Evolutionary conservation across 2,888 invertebrate species (phyloP), one percentile per base, ranked within the genome.

Genomic region (Axea sp.): DNA sequence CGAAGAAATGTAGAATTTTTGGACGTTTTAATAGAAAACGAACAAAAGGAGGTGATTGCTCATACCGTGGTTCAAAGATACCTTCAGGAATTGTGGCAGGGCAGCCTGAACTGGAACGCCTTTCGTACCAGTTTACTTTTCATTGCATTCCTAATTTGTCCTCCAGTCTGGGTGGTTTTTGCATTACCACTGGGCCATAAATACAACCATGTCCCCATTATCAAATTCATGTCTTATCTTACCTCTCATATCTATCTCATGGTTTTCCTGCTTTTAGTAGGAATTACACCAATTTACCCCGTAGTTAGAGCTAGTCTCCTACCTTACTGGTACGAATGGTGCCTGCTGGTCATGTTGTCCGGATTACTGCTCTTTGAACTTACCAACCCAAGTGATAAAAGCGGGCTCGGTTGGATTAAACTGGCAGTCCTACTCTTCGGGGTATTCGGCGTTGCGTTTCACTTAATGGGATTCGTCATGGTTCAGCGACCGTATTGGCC

Each of bases 191-290:
- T 98, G 84, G 96, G 96, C 31, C 97, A 97, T 90, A 95, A 95
- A 88, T 97, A 95, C 89, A 96, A 97, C 90, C 96, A 98, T 91
- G 96, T 99, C 83, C 99, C 99, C 65, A 98, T 99, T 85, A 98
- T 99, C 85, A 99, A 99, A 89, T 99, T 99, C 89, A 98, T 99
- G 95, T 98, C 98, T 35, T 99, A 99, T 89, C 91, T 99, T 82
- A 98, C 99, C 14, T 98, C 99, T 3, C 99, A 99, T 89, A 94
- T 99, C 82, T 98, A 98, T 89, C 92, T 99, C 79, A 98, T 99
- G 94, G 89, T 96, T 77, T 93, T 99, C 82, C 92, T 99, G 80
- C 92, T 96, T 79, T 90, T 98, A 81, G 96, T 96, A 68, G 96
- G 94, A 33, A 96, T 96, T 76, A 95, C 95, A 73, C 96, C 96